Evolutionary conservation across 1,140 invertebrate genomes (phyloP).

Genomic region (Chelonus insularis): DNA sequence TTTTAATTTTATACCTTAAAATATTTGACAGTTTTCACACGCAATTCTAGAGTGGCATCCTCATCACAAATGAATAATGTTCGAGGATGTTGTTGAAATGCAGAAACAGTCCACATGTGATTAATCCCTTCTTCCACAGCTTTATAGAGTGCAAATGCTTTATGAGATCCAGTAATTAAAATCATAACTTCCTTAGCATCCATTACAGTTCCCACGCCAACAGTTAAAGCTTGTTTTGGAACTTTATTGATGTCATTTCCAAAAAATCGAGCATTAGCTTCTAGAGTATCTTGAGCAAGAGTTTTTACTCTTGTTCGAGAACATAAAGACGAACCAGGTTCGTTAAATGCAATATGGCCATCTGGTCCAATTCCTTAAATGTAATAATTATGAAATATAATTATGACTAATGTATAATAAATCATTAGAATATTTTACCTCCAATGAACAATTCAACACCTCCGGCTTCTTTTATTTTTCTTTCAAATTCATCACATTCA

Average conservation of each 20-base stretch:
- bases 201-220: slow-evolving; percentile 99
- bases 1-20: slow-evolving; percentile 77
- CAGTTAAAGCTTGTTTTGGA: slow-evolving; percentile 91
- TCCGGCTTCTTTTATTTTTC: slow-evolving; percentile 84
- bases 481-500: slow-evolving; percentile 90
- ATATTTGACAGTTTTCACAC: slow-evolving; percentile 99
- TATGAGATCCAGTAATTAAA: slow-evolving; percentile 95
- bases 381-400: not conserved
- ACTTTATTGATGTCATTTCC: slow-evolving; percentile 91
- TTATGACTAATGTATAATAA: slow-evolving; percentile 6
- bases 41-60: slow-evolving; percentile 94
- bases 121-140: slow-evolving; percentile 97
- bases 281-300: slow-evolving; percentile 92
- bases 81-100: slow-evolving; percentile 93
- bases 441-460: slow-evolving; percentile 96
- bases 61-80: slow-evolving; percentile 97
- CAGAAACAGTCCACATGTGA: slow-evolving; percentile 99
- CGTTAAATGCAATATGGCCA: slow-evolving; percentile 99
- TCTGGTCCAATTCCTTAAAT: slow-evolving; percentile 91
- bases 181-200: slow-evolving; percentile 98
- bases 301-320: slow-evolving; percentile 96
- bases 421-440: slow-evolving; percentile 62
- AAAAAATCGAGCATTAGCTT: slow-evolving; percentile 97
- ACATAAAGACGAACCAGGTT: slow-evolving; percentile 90
- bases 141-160: slow-evolving; percentile 93